Base-by-base conservation (phyloP, 2,888 invertebrate genomes). In the Norana najaformis region DNA sequence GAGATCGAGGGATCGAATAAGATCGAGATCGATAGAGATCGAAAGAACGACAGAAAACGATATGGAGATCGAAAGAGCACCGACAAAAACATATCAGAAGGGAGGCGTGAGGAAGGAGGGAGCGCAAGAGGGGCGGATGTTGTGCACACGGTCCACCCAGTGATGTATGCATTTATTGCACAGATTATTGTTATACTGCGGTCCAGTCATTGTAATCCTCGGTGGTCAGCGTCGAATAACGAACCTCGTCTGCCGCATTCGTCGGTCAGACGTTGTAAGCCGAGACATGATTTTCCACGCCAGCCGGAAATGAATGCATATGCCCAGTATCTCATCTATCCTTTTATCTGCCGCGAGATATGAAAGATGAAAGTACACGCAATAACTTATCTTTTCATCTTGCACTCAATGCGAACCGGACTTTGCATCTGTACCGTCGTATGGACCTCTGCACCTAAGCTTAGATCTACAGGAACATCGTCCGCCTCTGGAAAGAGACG, bases 111-210 rank as follows among this genome's bases (percentile, higher is more conserved):
- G 8, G 53, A 8, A 23, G 47, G 23, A n/a, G 69, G 69, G 69
- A 8, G n/a, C 8, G 69, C 1, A 4, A 8, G 69, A 69, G 69
- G 69, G 30, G 11, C 30, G 0, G n/a, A n/a, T 30, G 69, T 69
- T 69, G 69, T 69, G n/a, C 69, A 69, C 69, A n/a, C 69, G 13
- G 69, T 69, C 69, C 69, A 69, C n/a, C 69, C 69, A 69, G 69
- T 69, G 69, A n/a, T 69, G 69, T n/a, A 69, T n/a, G n/a, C 69
- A 69, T n/a, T 69, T 69, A 69, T 69, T 69, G 69, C 69, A n/a
- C 30, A 69, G 69, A 69, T 69, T 69, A 69, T 69, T 69, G 69
- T 69, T 5, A 20, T n/a, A n/a, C n/a, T 69, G 69, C 53, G 30
- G 69, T 30, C 69, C 69, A 69, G 69, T 30, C 69, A 69, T 69